Evolutionary conservation across 2,888 invertebrate genomes (phyloP), one percentile per base, ranked within the genome.

Genomic region (Sthenelais limicola): DNA sequence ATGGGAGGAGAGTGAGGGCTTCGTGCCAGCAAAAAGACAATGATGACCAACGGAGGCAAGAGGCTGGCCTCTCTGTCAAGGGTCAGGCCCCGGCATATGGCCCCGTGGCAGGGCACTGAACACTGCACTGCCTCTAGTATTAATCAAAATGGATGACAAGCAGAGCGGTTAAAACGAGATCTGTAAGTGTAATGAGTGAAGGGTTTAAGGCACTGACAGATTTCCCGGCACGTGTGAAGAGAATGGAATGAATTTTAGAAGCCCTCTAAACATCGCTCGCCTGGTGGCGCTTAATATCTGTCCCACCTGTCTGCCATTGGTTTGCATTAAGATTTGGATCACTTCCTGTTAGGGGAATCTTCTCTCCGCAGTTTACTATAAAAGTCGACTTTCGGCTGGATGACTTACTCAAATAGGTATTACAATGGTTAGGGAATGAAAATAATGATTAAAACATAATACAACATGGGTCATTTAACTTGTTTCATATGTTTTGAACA

Each of bases 121-220:
- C 3, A 7, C 62, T 38, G 43, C 24, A 38, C 62, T 38, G 28
- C 38, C n/a, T 21, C 38, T n/a, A 12, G 21, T 24, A 62, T 62
- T 62, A 62, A 62, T 62, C 62, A 62, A 62, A 15, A 43, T 24
- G 18, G 24, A 35, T 62, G 62, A 62, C 62, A 62, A 62, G 62
- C 43, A 43, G 62, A 35, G 38, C 62, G n/a, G 62, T 62, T 62
- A 62, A 62, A 62, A 35, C 15, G 62, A 62, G 43, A 62, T 62
- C 62, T 62, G 35, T 3, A 2, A 18, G 62, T 43, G 62, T 35
- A 62, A 62, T 43, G 62, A 62, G 38, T 24, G 62, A 43, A 62
- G 43, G 35, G 35, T 62, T 62, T 38, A 56, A 18, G 9, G 24
- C 7, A 28, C 18, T 35, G 35, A 18, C 38, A 38, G 62, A 62